phyloP scores from a whole-genome alignment of 2,797 vertebrate species.

The Hydrophis major region DNA sequence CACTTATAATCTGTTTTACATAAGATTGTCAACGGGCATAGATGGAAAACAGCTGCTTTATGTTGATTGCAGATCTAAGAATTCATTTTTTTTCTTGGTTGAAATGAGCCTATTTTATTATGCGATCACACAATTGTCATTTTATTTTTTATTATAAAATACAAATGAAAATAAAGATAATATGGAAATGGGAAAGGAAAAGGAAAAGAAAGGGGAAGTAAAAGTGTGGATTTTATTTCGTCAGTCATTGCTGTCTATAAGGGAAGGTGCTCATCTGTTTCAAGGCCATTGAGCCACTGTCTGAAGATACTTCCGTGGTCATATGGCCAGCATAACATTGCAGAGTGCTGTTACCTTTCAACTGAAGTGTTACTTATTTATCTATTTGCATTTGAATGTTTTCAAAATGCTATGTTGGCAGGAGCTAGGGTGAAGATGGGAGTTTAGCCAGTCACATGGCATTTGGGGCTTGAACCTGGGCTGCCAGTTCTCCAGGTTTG shows the following conservation, averaged over 20 bases:
- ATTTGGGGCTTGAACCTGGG: neutral
- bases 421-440: neutral
- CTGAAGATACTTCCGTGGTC: too few relatives aligned
- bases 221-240: too few relatives aligned
- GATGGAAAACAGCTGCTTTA: slow-evolving; percentile 2
- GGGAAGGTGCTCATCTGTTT: too few relatives aligned
- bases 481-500: neutral
- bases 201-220: too few relatives aligned
- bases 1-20: neutral
- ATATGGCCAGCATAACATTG: too few relatives aligned
- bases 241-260: too few relatives aligned
- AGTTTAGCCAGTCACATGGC: neutral
- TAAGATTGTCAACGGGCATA: neutral
- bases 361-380: neutral
- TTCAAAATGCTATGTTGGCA: neutral
- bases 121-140: slow-evolving; percentile 1
- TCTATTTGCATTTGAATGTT: neutral
- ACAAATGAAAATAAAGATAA: too few relatives aligned
- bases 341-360: too few relatives aligned
- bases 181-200: too few relatives aligned
- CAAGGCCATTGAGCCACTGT: too few relatives aligned
- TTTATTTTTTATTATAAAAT: neutral
- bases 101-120: slow-evolving; percentile 7
- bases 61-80: neutral
- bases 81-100: slow-evolving; percentile 35